Conservation (phyloP, 1,140 invertebrate genomes). For the Lineus longissimus region DNA sequence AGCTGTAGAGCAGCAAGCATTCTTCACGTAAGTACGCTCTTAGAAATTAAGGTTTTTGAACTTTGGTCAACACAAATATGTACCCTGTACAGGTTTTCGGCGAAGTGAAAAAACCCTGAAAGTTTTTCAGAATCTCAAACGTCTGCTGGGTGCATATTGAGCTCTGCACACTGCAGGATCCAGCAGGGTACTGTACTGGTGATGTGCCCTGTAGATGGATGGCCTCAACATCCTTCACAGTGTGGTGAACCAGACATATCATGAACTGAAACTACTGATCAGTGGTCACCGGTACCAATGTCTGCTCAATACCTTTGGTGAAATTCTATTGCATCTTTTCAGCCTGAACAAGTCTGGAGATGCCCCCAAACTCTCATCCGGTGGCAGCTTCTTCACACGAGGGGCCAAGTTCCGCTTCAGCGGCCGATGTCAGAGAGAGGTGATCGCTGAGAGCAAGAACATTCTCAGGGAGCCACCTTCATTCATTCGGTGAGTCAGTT, state of each 20-base stretch:
- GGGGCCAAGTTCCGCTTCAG: conserved; percentile 90
- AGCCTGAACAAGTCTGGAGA: conserved; percentile 83
- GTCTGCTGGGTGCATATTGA: no score
- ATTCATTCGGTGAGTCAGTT: conserved; percentile 24
- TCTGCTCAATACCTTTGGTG: background rate
- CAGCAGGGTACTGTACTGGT: no score
- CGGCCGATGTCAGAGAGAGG: conserved; percentile 82
- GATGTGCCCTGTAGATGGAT: no score
- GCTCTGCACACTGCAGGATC: no score
- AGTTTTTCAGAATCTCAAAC: no score
- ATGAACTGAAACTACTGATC: background rate
- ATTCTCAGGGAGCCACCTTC: conserved; percentile 28
- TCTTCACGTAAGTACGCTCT: conserved; percentile 97
- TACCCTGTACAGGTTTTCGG: no score
- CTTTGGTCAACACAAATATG: no score
- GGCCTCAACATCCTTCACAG: background rate
- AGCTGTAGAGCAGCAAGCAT: conserved; percentile 93
- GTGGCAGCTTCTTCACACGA: conserved; percentile 90
- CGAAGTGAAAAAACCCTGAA: no score
- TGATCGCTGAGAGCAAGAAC: conserved; percentile 65
- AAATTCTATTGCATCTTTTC: conserved; percentile 27
- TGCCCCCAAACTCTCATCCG: conserved; percentile 78
- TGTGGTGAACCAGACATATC: background rate
- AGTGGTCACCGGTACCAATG: background rate
- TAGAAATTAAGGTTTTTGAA: no score